Evolutionary conservation across 2,113 vertebrate species (phyloP), one percentile per base, ranked within the genome.

Genomic region (Oxyura jamaicensis): DNA sequence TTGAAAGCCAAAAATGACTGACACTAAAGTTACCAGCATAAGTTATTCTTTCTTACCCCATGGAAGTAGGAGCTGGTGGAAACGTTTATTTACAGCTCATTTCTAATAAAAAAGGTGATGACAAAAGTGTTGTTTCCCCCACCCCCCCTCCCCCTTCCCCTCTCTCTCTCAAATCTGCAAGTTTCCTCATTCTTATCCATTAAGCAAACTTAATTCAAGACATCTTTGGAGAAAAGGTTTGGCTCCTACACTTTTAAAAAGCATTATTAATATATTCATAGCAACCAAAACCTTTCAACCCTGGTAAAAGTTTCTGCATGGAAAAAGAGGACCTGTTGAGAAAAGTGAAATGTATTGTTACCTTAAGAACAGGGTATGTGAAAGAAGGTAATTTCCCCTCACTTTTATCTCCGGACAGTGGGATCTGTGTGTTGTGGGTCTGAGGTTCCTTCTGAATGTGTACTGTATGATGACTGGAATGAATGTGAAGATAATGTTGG

Each of bases 51-150:
- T 23, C 63, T 52, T 59, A 46, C 22, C 66, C 42, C 1, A 1
- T 35, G 52, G 28, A 76, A 48, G 33, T 16, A 59, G n/a, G 20
- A 87, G 56, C 39, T 25, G 7, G 41, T 55, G 33, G 28, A 88
- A 85, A 55, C 8, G 31, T 12, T 53, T 60, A 26, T n/a, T 66
- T 17, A 22, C 0, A 0, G 8, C 25, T 91, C 41, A 10, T 87
- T 85, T 55, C 71, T 67, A 35, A 69, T 79, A 69, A 63, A 89
- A 69, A 14, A 0, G 1, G 10, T 72, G 29, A 28, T 69, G 17
- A 46, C 6, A 46, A 85, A 62, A 65, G 13, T 4, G 8, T 62
- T 39, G 8, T 39, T 39, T 39, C 36, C 36, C 36, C 7, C 36
- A 7, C 36, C 36, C 36, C 36, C n/a, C n/a, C n/a, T n/a, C n/a